Conservation (phyloP, 2,113 vertebrate genomes). For the Sylvietta virens region DNA sequence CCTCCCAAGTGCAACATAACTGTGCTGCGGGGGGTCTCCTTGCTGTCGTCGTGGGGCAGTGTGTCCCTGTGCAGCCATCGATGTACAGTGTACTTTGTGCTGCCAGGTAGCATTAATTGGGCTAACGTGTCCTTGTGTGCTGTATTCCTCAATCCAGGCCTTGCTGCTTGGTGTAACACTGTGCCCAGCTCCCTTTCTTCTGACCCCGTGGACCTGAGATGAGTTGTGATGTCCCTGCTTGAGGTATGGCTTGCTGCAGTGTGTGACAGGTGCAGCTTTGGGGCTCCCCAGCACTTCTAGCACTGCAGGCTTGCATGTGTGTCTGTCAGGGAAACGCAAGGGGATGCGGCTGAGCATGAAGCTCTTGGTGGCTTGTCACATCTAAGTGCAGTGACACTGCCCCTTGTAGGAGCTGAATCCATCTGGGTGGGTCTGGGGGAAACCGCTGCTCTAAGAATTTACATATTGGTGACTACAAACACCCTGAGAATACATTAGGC, state of each 20-base stretch:
- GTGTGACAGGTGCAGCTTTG: not conserved
- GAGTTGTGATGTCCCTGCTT: not conserved
- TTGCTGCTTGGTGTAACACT: not conserved
- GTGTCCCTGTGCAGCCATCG: not conserved
- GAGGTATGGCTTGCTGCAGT: not conserved
- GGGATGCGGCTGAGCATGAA: not conserved
- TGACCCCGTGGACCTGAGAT: not conserved
- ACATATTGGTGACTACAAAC: not conserved
- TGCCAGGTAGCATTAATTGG: not conserved
- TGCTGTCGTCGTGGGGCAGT: rapidly evolving
- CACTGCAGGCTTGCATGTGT: not conserved
- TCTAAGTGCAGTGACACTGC: not conserved
- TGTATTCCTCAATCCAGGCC: not conserved
- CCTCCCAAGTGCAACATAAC: not conserved
- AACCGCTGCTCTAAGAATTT: not conserved
- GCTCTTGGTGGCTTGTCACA: not conserved
- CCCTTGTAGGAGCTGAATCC: not conserved
- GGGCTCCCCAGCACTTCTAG: not conserved
- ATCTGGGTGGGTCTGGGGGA: not conserved
- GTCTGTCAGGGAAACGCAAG: rapidly evolving
- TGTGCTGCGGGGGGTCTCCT: not conserved
- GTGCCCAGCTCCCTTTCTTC: not conserved
- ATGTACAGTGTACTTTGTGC: not conserved
- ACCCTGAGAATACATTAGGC: not conserved
- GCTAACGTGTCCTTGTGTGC: not conserved